Percentiles rank a stretch among this genome's conserved stretches.
Conservation (phyloP, 1,140 invertebrate species). For the Globodera ellingtonae region DNA sequence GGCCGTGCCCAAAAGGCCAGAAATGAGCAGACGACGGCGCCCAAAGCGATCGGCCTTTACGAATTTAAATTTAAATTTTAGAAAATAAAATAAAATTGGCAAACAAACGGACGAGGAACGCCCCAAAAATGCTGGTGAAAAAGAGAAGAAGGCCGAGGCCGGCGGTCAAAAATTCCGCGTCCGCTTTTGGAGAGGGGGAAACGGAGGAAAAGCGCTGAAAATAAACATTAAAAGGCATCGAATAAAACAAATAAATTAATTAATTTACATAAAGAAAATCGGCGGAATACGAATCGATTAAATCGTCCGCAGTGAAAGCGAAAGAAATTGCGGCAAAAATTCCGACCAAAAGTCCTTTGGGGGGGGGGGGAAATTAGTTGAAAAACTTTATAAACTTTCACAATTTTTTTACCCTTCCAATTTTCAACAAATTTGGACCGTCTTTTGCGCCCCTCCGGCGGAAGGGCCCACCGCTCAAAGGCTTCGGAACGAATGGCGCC, state of each 20-base stretch:
- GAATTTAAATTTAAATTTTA: not conserved
- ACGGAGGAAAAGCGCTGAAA: constrained; percentile 28
- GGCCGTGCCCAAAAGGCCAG: constrained; percentile 47
- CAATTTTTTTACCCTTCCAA: constrained; percentile 25
- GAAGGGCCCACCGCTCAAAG: constrained; percentile 31
- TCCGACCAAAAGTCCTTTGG: constrained; percentile 29
- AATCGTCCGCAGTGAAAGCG: constrained; percentile 48
- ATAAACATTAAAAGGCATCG: constrained; percentile 28
- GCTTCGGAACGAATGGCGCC: constrained; percentile 32
- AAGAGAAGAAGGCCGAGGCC: constrained; percentile 38
- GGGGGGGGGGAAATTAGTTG: not conserved
- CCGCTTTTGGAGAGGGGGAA: constrained; percentile 2
- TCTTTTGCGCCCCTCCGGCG: not conserved
- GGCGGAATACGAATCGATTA: constrained; percentile 51
- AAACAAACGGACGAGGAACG: constrained; percentile 45
- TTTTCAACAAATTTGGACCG: constrained; percentile 21
- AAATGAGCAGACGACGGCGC: constrained; percentile 40
- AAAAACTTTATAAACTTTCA: constrained; percentile 4
- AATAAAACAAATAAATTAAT: constrained; percentile 10
- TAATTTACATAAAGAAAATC: constrained; percentile 44
- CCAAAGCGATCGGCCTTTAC: constrained; percentile 45
- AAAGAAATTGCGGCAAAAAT: constrained; percentile 47
- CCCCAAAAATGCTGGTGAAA: constrained; percentile 45
- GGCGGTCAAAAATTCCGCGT: constrained; percentile 31
- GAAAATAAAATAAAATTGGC: constrained; percentile 23